phyloP scores from a whole-genome alignment of 2,113 vertebrate genomes.

The Equus quagga region DNA sequence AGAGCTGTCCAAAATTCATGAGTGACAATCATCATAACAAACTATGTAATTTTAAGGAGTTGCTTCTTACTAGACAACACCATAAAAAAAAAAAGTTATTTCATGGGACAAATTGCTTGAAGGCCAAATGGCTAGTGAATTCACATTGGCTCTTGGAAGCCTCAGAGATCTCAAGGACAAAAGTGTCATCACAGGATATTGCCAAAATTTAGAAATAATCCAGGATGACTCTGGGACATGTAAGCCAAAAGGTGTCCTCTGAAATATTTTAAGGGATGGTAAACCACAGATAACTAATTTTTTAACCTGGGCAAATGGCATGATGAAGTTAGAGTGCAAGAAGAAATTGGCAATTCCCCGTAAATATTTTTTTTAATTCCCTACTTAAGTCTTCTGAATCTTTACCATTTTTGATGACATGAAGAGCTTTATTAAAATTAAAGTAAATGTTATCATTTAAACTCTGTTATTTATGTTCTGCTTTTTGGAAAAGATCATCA shows the following conservation, averaged over 20 bases:
- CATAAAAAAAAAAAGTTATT: slow-evolving; percentile 25
- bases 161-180: not conserved
- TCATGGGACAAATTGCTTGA: slow-evolving; percentile 36
- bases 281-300: slow-evolving; percentile 15
- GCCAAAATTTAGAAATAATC: slow-evolving; percentile 42
- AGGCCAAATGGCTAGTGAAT: not conserved
- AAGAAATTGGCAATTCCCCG: not conserved
- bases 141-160: not conserved
- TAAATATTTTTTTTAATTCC: not conserved
- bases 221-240: not conserved
- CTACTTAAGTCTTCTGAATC: not conserved
- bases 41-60: slow-evolving; percentile 30
- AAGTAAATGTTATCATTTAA: not conserved
- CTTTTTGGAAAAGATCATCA: not conserved
- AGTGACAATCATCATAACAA: slow-evolving; percentile 45
- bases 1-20: not conserved
- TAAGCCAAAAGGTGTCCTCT: not conserved
- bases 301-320: not conserved
- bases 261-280: not conserved
- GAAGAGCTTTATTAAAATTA: slow-evolving; percentile 26
- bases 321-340: not conserved
- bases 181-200: slow-evolving; percentile 25
- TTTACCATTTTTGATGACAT: slow-evolving; percentile 30
- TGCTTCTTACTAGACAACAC: slow-evolving; percentile 9
- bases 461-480: not conserved